Percentiles rank a stretch among this genome's conserved stretches.
phyloP scores from a whole-genome alignment of 2,797 vertebrate genomes.

The Strix occidentalis region DNA sequence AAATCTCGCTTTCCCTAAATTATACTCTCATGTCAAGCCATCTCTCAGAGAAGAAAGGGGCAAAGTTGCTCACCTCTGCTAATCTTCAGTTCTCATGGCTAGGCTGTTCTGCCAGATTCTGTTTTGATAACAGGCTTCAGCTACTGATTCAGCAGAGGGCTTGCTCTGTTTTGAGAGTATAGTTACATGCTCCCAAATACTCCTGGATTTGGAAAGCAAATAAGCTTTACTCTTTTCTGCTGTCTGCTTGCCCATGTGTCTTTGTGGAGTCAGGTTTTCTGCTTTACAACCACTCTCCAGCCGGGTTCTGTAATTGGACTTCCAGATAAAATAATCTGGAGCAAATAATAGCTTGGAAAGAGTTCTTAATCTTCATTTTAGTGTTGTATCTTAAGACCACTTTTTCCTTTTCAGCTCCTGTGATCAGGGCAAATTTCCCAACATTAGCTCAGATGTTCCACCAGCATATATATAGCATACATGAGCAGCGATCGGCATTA shows the following conservation, averaged over 20 bases:
- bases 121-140: constrained; percentile 28
- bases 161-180: constrained; percentile 13
- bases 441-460: neutral
- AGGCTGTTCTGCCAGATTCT: neutral
- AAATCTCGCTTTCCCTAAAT: neutral
- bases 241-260: neutral
- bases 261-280: constrained; percentile 6
- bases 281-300: neutral
- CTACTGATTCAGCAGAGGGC: constrained; percentile 4
- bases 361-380: neutral
- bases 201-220: constrained; percentile 53
- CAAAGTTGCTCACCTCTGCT: constrained; percentile 55
- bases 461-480: neutral
- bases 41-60: constrained; percentile 1
- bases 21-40: neutral
- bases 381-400: neutral
- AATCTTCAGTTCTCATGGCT: constrained; percentile 15
- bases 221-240: constrained; percentile 23
- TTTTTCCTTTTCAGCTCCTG: neutral
- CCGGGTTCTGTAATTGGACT: constrained; percentile 6
- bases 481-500: neutral
- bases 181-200: constrained; percentile 19
- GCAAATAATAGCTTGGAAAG: neutral
- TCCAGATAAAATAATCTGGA: constrained; percentile 32
- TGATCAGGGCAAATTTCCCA: neutral